phyloP scores from a whole-genome alignment of 2,113 vertebrate species.

The Odocoileus virginianus region DNA sequence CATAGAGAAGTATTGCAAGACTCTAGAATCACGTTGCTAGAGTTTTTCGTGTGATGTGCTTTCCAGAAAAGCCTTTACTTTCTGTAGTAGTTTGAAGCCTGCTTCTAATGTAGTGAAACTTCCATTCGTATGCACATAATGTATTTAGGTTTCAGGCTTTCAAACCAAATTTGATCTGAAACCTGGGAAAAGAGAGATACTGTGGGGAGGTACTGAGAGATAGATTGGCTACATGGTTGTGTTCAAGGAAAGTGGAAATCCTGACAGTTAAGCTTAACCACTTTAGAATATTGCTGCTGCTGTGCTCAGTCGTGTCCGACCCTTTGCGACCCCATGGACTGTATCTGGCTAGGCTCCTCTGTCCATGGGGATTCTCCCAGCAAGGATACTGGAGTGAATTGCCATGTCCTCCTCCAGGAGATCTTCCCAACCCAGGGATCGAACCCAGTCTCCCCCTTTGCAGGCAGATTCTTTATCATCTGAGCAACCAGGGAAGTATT shows the following conservation, averaged over 20 bases:
- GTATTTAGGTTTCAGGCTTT: not conserved
- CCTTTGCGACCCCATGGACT: not conserved
- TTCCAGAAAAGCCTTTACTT: not conserved
- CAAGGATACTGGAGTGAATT: not conserved
- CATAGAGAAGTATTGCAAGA: not conserved
- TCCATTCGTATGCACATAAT: not conserved
- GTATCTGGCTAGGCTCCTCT: not conserved
- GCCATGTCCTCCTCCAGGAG: not conserved
- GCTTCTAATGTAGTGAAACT: not conserved
- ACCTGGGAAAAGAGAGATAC: not conserved
- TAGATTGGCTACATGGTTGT: not conserved
- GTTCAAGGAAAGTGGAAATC: not conserved
- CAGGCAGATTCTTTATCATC: not conserved
- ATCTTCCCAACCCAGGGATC: not conserved
- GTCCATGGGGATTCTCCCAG: not conserved
- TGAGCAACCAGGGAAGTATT: not conserved
- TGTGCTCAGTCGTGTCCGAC: rapidly evolving
- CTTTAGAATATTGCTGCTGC: not conserved
- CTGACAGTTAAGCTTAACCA: not conserved
- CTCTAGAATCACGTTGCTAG: not conserved
- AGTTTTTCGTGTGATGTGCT: not conserved
- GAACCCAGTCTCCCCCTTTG: rapidly evolving
- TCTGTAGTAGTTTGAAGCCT: not conserved
- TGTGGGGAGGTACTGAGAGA: not conserved
- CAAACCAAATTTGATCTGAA: not conserved